Evolutionary conservation across 2,113 vertebrate genomes (phyloP).

Genomic region (Pygoscelis adeliae): DNA sequence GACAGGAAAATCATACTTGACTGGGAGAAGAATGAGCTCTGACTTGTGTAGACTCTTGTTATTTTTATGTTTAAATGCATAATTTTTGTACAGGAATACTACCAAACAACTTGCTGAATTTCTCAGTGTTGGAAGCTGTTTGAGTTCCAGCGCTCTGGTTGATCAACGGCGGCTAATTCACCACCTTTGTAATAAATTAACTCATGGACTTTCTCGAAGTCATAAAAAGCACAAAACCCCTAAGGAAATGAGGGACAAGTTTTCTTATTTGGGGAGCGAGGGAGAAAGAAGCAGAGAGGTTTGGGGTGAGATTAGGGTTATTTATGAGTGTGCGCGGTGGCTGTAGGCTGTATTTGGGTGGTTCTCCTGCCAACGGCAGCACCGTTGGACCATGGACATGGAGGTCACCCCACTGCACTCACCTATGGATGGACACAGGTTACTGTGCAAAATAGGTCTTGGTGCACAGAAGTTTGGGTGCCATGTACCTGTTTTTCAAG

Average conservation of each 20-base stretch:
- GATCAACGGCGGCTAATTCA: background rate
- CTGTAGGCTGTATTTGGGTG: background rate
- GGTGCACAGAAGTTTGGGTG: background rate
- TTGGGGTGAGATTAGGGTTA: background rate
- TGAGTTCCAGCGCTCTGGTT: background rate
- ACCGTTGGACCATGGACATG: accelerated
- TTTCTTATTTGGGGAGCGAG: background rate
- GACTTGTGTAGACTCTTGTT: background rate
- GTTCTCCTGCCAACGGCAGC: background rate
- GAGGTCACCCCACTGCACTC: background rate
- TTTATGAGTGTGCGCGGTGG: background rate
- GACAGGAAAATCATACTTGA: background rate
- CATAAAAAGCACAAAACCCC: background rate
- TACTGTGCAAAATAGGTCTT: background rate
- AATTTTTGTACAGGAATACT: background rate
- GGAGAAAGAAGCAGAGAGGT: background rate
- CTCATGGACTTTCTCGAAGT: background rate
- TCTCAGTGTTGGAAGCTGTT: background rate
- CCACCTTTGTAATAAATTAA: background rate
- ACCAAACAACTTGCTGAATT: background rate
- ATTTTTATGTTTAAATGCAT: background rate
- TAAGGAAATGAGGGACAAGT: background rate
- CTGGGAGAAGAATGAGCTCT: constrained; percentile 12
- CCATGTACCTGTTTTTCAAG: background rate
- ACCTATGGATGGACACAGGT: accelerated